phyloP scores from a whole-genome alignment of 2,888 invertebrate genomes.

The Meliscaeva auricollis region DNA sequence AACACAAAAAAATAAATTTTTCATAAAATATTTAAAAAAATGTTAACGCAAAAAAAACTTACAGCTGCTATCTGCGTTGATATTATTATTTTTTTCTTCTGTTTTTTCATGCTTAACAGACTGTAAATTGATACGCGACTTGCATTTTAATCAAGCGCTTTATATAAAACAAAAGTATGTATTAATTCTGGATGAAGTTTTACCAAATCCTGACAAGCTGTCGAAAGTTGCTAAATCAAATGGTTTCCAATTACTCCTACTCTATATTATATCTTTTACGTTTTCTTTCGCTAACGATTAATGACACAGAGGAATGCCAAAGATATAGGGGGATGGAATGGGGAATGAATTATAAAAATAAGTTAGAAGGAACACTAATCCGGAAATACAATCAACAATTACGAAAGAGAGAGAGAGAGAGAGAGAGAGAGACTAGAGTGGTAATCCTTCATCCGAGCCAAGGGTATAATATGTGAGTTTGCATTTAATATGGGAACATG shows the following conservation, averaged over 20 bases:
- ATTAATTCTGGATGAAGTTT: constrained; percentile 25
- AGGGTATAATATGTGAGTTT: constrained; percentile 17
- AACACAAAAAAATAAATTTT: not conserved
- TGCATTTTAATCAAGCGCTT: constrained; percentile 38
- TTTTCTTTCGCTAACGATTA: constrained; percentile 6
- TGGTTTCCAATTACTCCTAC: constrained; percentile 38
- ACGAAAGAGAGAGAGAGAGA: constrained; percentile 8
- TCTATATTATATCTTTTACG: not conserved
- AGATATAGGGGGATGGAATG: not conserved
- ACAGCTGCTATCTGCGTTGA: not conserved
- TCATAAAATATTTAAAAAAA: not conserved
- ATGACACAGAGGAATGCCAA: not conserved
- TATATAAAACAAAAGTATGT: constrained; percentile 19
- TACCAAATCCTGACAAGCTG: constrained; percentile 52
- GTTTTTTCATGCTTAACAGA: constrained; percentile 27
- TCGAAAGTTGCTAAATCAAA: constrained; percentile 55
- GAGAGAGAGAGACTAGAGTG: constrained; percentile 5
- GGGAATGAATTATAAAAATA: constrained; percentile 16
- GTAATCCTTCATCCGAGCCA: constrained; percentile 38
- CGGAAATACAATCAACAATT: constrained; percentile 56
- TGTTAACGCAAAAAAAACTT: not conserved
- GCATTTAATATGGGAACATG: constrained; percentile 54
- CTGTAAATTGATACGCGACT: constrained; percentile 30
- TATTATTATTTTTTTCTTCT: not conserved
- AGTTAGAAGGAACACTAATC: constrained; percentile 30